Base-by-base conservation (phyloP, 2,113 vertebrate species). In the Lichenostomus cassidix region DNA sequence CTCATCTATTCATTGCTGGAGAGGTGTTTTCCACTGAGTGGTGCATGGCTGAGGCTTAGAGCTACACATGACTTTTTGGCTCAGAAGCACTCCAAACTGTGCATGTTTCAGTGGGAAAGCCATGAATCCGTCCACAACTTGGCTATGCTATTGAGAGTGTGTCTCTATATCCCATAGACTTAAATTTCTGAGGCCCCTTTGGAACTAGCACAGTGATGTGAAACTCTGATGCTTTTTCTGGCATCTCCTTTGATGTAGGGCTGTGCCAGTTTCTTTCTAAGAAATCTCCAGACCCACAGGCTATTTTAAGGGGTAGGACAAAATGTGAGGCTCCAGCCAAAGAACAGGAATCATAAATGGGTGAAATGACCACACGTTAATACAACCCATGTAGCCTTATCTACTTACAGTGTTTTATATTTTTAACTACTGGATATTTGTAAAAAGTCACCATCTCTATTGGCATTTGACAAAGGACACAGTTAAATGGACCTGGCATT, bases 401-500 rank as follows among this genome's bases (percentile, higher is more conserved):
- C 92, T 89, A 64, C 76, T 93, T 90, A 75, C 4, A 87, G 83
- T 74, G 27, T 78, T 93, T 96, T 78, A 93, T 90, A 94, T 78
- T 95, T 91, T 95, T 92, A 95, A 95, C 90, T 95, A 78, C 88
- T 81, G 73, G 85, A 71, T 94, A 95, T 95, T 97, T 96, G 84
- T 86, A 81, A 94, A 96, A 96, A 97, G 95, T 95, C 93, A 96
- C 90, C n/a, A 87, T 92, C 79, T 88, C 83, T 93, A 81, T 68
- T 97, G 94, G 86, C 94, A 96, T 95, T 96, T 95, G 95, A 96
- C 92, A 95, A 96, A 96, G 96, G 94, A 97, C 92, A 92, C 85
- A 75, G 93, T 94, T 96, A 96, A 96, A 97, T 95, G 86, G 93
- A 92, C 86, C 73, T 96, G 95, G 95, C 95, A 96, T 96, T 96